Base-by-base conservation (phyloP, 2,888 invertebrate species). In the Agrochola lota region DNA sequence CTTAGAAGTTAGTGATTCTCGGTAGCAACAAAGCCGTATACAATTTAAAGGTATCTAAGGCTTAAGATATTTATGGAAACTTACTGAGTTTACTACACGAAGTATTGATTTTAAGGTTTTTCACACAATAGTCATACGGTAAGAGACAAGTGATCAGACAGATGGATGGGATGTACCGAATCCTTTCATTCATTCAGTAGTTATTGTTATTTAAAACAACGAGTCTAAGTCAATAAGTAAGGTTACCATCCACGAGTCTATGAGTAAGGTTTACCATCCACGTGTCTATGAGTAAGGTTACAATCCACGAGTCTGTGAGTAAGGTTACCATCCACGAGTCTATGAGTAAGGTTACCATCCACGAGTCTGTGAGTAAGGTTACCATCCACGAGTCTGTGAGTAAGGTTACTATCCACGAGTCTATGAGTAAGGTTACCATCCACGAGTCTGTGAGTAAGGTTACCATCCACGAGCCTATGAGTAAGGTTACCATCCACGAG, bases 201-300 rank as follows among this genome's bases (percentile, higher is more conserved):
- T 35, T 15, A 35, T 17, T 59, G 20, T 26, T 26, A 23, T 49
- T 30, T 11, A 59, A 11, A 23, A 46, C 46, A 3, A 49, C 9
- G 7, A 46, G 17, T 52, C 20, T 26, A 30, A 23, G 35, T 35
- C 35, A 4, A 30, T 77, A 68, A 68, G 35, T 69, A 57, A 49
- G 35, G 35, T 23, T 11, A 68, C 20, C 35, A 35, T 35, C 35
- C 5, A 49, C 9, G 5, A 46, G 17, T 52, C 20, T 26, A 30
- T 77, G 77, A 62, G 35, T 69, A 57, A 49, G 26, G 35, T 23
- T n/a, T 11, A 68, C 20, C 35, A 35, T 35, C 35, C 5, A 49
- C 9, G 5, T 26, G 17, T 52, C 20, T 26, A 30, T 77, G 77
- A 68, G 43, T 69, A 57, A 49, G 35, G 35, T 23, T 11, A 68